phyloP scores from a whole-genome alignment of 2,113 vertebrate genomes.

The Peromyscus polionotus region DNA sequence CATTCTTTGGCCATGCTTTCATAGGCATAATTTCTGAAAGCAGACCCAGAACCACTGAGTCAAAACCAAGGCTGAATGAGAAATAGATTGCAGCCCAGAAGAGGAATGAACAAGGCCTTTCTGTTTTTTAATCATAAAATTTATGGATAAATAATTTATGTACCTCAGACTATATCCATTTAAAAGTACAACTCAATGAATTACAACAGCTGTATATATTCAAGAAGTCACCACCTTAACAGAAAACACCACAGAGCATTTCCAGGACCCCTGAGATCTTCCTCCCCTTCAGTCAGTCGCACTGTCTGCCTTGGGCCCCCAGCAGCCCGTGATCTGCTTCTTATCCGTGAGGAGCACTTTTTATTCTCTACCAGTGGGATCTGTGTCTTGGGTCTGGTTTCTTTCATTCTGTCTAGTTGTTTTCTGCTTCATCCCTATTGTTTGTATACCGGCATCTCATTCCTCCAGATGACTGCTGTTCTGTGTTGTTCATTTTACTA shows the following conservation, averaged over 20 bases:
- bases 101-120: background rate
- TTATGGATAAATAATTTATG: constrained; percentile 30
- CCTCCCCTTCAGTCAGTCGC: background rate
- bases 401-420: constrained; percentile 3
- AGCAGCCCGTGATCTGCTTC: background rate
- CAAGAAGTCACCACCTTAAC: background rate
- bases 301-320: background rate
- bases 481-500: too few species aligned
- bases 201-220: background rate
- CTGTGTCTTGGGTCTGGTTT: constrained; percentile 3
- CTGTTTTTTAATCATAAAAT: constrained; percentile 32
- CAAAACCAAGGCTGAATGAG: background rate
- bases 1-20: constrained; percentile 2
- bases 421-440: background rate
- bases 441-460: background rate
- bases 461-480: background rate
- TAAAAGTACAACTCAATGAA: constrained; percentile 34
- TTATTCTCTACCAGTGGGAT: constrained; percentile 9
- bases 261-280: background rate
- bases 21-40: background rate
- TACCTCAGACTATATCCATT: background rate
- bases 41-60: constrained; percentile 5
- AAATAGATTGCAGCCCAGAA: constrained; percentile 30
- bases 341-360: background rate
- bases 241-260: constrained; percentile 34